phyloP scores from a whole-genome alignment of 2,113 vertebrate genomes.

The Rousettus leschenaultii region DNA sequence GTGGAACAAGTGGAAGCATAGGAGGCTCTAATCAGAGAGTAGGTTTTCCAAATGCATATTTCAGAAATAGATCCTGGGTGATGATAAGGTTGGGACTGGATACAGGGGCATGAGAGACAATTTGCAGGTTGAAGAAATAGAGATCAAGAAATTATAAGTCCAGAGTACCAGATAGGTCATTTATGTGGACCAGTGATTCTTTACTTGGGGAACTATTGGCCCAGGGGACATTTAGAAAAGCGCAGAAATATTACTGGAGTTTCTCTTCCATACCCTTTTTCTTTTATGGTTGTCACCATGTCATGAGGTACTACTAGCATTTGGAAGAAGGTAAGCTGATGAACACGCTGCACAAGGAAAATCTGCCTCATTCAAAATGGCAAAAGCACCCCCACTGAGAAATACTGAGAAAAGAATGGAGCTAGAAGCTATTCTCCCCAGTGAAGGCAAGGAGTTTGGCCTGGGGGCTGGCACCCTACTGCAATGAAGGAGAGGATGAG shows the following conservation, averaged over 20 bases:
- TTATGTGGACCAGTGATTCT: background rate
- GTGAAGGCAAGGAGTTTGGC: background rate
- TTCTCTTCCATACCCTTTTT: background rate
- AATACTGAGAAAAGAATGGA: background rate
- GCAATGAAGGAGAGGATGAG: background rate
- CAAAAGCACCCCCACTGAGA: background rate
- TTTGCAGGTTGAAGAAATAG: background rate
- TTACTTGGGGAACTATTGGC: background rate
- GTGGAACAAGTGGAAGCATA: background rate
- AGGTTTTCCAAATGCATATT: background rate
- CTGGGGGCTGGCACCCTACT: background rate
- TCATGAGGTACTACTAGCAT: background rate
- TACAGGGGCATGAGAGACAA: background rate
- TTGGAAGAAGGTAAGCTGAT: background rate
- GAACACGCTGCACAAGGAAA: background rate
- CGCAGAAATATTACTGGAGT: background rate
- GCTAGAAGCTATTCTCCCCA: background rate
- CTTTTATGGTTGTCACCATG: background rate
- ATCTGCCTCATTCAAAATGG: background rate
- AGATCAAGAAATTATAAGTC: background rate
- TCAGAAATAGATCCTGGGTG: background rate
- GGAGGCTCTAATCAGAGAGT: background rate
- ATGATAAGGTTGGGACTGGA: background rate
- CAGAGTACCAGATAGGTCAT: background rate
- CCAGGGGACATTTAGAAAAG: background rate